phyloP scores from a whole-genome alignment of 1,140 invertebrate genomes.

The Matsumurasca onukii region DNA sequence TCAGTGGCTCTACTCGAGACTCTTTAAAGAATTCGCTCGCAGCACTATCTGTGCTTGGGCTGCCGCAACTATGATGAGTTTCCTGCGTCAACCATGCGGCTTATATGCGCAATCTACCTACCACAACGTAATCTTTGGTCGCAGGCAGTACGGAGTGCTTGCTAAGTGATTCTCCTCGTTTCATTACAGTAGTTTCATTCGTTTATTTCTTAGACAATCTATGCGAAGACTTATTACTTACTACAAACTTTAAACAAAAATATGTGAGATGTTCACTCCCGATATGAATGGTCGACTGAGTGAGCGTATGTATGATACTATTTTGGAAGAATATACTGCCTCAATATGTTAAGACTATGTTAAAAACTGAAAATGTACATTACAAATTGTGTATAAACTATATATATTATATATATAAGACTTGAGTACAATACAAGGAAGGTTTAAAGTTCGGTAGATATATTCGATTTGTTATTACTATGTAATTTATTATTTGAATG shows the following conservation, averaged over 20 bases:
- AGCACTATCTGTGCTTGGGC: no score
- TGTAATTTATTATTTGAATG: conserved; percentile 25
- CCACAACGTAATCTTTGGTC: no score
- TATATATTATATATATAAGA: conserved; percentile 23
- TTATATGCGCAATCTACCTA: no score
- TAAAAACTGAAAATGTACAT: conserved; percentile 10
- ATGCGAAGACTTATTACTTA: conserved; percentile 11
- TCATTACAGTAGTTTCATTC: background rate
- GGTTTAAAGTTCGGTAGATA: conserved; percentile 8
- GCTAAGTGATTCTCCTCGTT: no score
- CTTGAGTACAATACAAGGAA: conserved; percentile 19
- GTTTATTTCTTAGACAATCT: conserved; percentile 31
- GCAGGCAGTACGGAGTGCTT: no score
- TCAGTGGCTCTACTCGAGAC: no score
- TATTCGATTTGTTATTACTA: conserved; percentile 20
- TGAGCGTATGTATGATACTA: conserved; percentile 12
- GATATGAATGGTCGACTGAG: background rate
- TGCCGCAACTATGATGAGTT: no score
- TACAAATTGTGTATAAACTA: conserved; percentile 25
- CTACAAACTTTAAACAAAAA: background rate
- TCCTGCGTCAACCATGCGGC: no score
- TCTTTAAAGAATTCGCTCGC: no score
- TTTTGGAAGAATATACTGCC: conserved; percentile 28
- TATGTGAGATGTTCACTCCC: conserved; percentile 7
- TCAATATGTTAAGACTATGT: conserved; percentile 28